phyloP scores from a whole-genome alignment of 1,140 invertebrate species.

The Aricia agestis region DNA sequence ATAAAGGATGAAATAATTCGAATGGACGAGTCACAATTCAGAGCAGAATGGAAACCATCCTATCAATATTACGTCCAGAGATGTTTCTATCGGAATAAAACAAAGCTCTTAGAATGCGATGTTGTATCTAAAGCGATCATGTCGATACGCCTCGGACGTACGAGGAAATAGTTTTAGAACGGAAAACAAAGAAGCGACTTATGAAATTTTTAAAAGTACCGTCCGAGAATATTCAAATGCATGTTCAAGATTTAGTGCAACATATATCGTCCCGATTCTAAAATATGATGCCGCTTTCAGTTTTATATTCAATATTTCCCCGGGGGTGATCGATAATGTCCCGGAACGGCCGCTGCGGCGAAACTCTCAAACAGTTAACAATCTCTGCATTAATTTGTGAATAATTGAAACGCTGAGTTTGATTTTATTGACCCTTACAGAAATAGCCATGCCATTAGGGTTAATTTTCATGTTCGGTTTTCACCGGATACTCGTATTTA shows the following conservation, averaged over 20 bases:
- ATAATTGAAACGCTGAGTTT: slow-evolving; percentile 25
- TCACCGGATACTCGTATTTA: neutral
- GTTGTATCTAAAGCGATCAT: neutral
- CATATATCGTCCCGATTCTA: slow-evolving; percentile 18
- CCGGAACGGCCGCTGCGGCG: slow-evolving; percentile 30
- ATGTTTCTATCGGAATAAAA: neutral
- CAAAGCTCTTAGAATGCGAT: neutral
- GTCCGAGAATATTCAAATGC: slow-evolving; percentile 16
- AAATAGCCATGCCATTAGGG: neutral
- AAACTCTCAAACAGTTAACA: slow-evolving; percentile 33
- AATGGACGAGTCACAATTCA: neutral
- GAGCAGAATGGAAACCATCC: neutral
- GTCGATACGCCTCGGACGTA: neutral
- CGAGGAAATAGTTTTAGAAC: neutral
- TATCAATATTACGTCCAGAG: neutral
- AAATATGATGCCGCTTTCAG: slow-evolving; percentile 33
- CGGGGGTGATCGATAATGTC: slow-evolving; percentile 30
- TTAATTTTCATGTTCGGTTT: neutral
- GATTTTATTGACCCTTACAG: neutral
- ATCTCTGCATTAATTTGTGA: slow-evolving; percentile 37
- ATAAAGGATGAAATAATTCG: neutral
- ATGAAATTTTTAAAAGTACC: slow-evolving; percentile 5
- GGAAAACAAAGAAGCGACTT: neutral
- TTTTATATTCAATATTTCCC: slow-evolving; percentile 47
- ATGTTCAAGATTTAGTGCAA: slow-evolving; percentile 14